A percentile compares a stretch with the other conserved stretches of the same genome.
Conservation (phyloP, 2,888 invertebrate genomes). For the Drosophila suboccidentalis region DNA sequence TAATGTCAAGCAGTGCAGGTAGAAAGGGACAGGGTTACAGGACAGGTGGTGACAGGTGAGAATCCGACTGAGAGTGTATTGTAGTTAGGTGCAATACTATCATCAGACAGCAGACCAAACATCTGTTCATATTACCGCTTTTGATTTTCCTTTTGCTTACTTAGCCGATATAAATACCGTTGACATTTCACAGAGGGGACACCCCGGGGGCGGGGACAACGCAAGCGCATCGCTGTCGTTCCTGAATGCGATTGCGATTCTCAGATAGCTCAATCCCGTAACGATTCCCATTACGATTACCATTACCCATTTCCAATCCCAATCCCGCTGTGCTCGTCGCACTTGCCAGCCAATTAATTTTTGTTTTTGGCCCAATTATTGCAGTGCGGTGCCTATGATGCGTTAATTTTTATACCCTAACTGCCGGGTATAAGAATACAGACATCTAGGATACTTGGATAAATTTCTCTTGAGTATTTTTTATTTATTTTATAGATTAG, state of each 20-base stretch:
- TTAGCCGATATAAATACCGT: conserved; percentile 71
- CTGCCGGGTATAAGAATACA: background rate
- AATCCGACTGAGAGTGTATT: background rate
- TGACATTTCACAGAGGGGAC: conserved; percentile 69
- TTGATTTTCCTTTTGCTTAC: conserved; percentile 39
- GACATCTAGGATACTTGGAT: background rate
- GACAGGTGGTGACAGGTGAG: background rate
- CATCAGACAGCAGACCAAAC: conserved; percentile 22
- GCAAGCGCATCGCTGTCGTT: conserved; percentile 11
- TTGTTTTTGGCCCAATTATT: conserved; percentile 68
- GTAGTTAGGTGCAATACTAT: conserved; percentile 10
- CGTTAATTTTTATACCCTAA: conserved; percentile 57
- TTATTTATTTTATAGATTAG: background rate
- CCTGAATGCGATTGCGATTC: conserved; percentile 23
- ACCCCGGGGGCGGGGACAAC: conserved; percentile 20
- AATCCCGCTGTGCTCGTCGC: conserved; percentile 49
- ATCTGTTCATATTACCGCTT: conserved; percentile 35
- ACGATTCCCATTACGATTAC: conserved; percentile 22
- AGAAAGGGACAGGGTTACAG: background rate
- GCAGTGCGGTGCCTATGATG: conserved; percentile 57
- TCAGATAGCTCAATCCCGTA: conserved; percentile 37
- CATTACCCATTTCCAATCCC: conserved; percentile 9
- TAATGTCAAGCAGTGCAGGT: conserved; percentile 17
- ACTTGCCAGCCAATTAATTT: conserved; percentile 75
- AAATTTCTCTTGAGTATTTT: background rate